Evolutionary conservation across 2,888 invertebrate species (phyloP), one percentile per base, ranked within the genome.

Genomic region (Brenthis hecate): DNA sequence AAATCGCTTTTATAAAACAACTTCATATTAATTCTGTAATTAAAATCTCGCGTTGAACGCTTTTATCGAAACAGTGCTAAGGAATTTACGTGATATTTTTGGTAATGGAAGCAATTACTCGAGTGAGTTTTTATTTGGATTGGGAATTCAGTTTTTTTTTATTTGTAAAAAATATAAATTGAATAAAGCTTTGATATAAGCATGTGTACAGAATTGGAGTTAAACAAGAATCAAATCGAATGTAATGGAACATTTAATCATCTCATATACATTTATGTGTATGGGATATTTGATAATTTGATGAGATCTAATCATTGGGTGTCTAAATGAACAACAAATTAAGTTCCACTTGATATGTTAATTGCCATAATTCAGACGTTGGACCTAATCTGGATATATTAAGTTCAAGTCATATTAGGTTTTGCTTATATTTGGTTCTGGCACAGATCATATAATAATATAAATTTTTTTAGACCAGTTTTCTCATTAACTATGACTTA

Each of bases 11-110:
- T 83, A 88, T 88, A 85, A 83, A 86, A 80, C 85, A 86, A 88
- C 88, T 89, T 89, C 88, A 90, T 90, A 88, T 85, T 89, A 89
- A 88, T 88, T 87, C 84, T 87, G 89, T 90, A 90, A 91, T 91
- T 91, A 90, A 91, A 91, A 88, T 83, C 84, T 84, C 84, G 80
- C 82, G 80, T 80, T 73, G 80, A 82, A 84, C 81, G 79, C 85
- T 87, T 87, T 84, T 83, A 85, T 82, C 82, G 82, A 81, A 70
- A 68, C 54, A 73, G 68, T 81, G 81, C 77, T 80, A 80, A 81
- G 81, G 81, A 82, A 85, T 85, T 86, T 84, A 83, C 81, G 80
- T 80, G 78, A 63, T 78, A 80, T 84, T 81, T 83, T 82, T 77
- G 63, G 58, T 68, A 72, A 69, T 68, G 66, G 66, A 66, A 66